Evolutionary conservation across 2,888 invertebrate species (phyloP).

Genomic region (Melolontha melolontha): DNA sequence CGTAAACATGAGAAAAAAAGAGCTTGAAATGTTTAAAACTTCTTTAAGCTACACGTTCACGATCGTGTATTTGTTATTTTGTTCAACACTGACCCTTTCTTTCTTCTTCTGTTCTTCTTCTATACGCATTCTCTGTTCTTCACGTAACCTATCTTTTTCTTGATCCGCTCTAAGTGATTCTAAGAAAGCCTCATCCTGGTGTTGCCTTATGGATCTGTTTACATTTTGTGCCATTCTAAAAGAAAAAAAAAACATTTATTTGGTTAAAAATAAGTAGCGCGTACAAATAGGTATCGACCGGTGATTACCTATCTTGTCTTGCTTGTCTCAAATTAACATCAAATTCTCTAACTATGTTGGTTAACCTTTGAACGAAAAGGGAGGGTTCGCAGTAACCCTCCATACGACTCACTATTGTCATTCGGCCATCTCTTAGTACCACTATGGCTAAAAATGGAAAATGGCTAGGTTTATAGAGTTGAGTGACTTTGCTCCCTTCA

Average conservation of each 20-base stretch:
- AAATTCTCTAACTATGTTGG: conserved; percentile 84
- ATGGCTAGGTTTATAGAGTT: conserved; percentile 83
- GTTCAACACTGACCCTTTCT: conserved; percentile 56
- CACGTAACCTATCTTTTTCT: conserved; percentile 86
- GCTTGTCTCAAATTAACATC: conserved; percentile 89
- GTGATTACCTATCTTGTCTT: conserved; percentile 80
- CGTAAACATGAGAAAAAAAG: no score
- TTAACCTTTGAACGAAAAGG: conserved; percentile 79
- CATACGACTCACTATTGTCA: conserved; percentile 80
- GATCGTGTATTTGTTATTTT: no score
- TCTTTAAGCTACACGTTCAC: no score
- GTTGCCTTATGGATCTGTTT: conserved; percentile 86
- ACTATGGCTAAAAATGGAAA: conserved; percentile 92
- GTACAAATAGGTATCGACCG: neutral
- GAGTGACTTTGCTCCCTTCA: conserved; percentile 93
- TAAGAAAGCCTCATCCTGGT: conserved; percentile 95
- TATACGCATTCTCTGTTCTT: conserved; percentile 69
- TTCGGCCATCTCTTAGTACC: conserved; percentile 88
- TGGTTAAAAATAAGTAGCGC: neutral
- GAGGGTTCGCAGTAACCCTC: conserved; percentile 85
- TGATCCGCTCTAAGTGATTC: conserved; percentile 93
- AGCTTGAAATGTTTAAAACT: no score
- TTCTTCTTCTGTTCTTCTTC: conserved; percentile 67
- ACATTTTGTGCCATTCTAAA: conserved; percentile 67
- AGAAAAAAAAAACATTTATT: neutral